Evolutionary conservation across 2,888 invertebrate genomes (phyloP).

Genomic region (Drosophila pseudotakahashii): DNA sequence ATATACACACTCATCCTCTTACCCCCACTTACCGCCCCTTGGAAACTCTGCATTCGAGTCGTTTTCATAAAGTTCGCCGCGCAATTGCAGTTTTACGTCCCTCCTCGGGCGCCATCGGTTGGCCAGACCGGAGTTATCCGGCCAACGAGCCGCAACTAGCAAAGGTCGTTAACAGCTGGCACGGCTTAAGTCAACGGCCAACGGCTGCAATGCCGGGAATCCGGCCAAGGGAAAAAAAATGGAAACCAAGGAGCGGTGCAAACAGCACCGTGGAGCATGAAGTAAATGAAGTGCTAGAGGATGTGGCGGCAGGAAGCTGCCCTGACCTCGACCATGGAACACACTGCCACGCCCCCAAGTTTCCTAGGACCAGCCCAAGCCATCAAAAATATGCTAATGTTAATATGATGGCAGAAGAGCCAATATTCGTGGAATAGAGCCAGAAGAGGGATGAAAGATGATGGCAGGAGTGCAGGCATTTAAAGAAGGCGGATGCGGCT

Average conservation of each 20-base stretch:
- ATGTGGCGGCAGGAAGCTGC: constrained; percentile 42
- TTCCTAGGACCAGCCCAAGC: constrained; percentile 3
- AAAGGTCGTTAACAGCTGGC: constrained; percentile 77
- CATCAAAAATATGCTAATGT: constrained; percentile 53
- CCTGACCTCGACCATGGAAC: constrained; percentile 71
- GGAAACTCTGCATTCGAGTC: constrained; percentile 21
- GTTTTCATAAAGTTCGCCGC: constrained; percentile 69
- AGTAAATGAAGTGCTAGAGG: constrained; percentile 30
- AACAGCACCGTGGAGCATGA: constrained; percentile 25
- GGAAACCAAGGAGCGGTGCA: constrained; percentile 34
- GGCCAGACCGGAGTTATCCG: constrained; percentile 36
- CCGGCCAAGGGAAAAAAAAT: constrained; percentile 25
- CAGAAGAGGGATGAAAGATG: background rate
- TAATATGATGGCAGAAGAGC: constrained; percentile 39
- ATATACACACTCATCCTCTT: constrained; percentile 57
- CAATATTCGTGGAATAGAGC: background rate
- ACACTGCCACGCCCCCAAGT: constrained; percentile 54
- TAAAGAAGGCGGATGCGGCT: background rate
- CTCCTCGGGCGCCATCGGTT: constrained; percentile 15
- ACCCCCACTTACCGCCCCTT: background rate
- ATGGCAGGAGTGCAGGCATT: background rate
- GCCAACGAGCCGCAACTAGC: constrained; percentile 65
- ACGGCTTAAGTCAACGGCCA: constrained; percentile 62
- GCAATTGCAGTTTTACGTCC: constrained; percentile 63
- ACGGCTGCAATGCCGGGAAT: constrained; percentile 27